Evolutionary conservation across 2,888 invertebrate species (phyloP).

Genomic region (Lucinisca nassula): DNA sequence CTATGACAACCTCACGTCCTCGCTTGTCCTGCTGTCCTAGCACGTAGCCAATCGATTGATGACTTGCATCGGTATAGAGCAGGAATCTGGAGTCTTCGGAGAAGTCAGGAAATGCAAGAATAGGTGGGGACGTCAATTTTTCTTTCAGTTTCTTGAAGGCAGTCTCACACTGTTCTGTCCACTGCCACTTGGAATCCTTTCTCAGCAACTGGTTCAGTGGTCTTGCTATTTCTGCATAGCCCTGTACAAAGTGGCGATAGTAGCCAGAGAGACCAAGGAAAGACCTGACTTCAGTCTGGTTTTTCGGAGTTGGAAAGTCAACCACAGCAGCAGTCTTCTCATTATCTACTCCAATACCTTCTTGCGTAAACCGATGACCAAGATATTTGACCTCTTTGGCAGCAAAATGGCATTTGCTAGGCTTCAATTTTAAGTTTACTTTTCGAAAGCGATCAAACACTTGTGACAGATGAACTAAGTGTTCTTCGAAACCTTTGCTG

Average conservation of each 20-base stretch:
- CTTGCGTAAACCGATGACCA: slow-evolving; percentile 61
- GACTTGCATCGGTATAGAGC: slow-evolving; percentile 56
- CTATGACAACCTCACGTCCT: slow-evolving; percentile 42
- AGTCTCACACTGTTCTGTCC: slow-evolving; percentile 50
- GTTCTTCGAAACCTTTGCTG: slow-evolving; percentile 56
- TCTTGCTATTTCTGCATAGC: slow-evolving; percentile 53
- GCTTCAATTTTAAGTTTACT: slow-evolving; percentile 64
- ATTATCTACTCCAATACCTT: slow-evolving; percentile 59
- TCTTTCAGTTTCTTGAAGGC: slow-evolving; percentile 48
- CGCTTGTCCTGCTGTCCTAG: slow-evolving; percentile 57
- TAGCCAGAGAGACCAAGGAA: slow-evolving; percentile 60
- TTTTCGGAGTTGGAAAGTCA: slow-evolving; percentile 44
- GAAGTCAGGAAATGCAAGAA: slow-evolving; percentile 61
- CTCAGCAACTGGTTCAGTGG: slow-evolving; percentile 57
- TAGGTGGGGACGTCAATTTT: slow-evolving; percentile 33
- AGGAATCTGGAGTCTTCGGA: slow-evolving; percentile 48
- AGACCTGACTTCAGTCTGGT: slow-evolving; percentile 45
- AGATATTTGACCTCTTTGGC: slow-evolving; percentile 55
- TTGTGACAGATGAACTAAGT: slow-evolving; percentile 53
- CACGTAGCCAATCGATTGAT: slow-evolving; percentile 48
- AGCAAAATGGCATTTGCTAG: slow-evolving; percentile 65
- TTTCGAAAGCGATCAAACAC: slow-evolving; percentile 59
- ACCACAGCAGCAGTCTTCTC: slow-evolving; percentile 43
- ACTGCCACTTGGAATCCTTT: slow-evolving; percentile 44
- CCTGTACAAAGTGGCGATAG: slow-evolving; percentile 52